Percentiles rank a stretch among this genome's conserved stretches.
Conservation (phyloP, 2,797 vertebrate species). For the Pteronotus mesoamericanus region DNA sequence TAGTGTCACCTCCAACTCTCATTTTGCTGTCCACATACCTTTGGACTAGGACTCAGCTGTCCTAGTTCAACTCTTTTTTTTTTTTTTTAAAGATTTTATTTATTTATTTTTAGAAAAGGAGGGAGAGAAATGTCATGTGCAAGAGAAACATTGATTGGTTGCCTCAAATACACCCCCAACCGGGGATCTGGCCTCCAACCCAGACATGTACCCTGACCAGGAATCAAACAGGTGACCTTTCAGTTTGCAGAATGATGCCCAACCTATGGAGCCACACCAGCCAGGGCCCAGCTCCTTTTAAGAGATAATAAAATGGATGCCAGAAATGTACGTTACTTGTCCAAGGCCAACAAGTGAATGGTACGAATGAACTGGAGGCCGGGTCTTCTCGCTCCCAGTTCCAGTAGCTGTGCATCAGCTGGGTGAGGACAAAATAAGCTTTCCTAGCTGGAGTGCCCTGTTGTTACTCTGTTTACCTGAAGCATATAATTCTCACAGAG, state of each 20-base stretch:
- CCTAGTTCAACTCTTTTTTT: background rate
- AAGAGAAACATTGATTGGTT: too few species aligned
- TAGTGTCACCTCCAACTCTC: background rate
- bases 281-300: background rate
- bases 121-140: too few species aligned
- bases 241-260: too few species aligned
- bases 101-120: too few species aligned
- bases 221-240: too few species aligned
- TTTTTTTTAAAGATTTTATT: too few species aligned
- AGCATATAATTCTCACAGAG: background rate
- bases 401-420: background rate
- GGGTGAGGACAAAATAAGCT: background rate
- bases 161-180: too few species aligned
- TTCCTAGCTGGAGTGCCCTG: background rate
- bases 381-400: background rate
- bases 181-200: too few species aligned
- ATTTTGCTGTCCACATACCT: background rate
- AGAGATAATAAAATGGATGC: background rate
- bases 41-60: background rate
- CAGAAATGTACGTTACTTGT: background rate
- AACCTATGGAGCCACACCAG: too few species aligned
- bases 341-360: background rate
- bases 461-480: background rate
- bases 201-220: too few species aligned
- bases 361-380: background rate